A percentile compares a stretch with the other conserved stretches of the same genome.
Conservation (phyloP, 2,888 invertebrate species). For the Crossocerus cetratus region DNA sequence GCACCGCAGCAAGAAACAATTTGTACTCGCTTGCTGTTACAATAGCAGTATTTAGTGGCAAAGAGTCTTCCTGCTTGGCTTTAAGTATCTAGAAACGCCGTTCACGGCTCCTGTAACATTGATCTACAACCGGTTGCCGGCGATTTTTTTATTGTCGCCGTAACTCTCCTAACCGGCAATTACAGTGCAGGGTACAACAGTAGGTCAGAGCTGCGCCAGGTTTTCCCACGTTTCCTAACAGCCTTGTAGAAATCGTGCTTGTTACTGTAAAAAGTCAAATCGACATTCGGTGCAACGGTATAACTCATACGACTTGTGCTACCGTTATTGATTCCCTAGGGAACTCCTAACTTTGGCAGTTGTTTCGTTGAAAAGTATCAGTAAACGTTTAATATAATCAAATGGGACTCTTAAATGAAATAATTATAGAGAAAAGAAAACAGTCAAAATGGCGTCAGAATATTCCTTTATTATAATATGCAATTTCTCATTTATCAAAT, state of each 20-base stretch:
- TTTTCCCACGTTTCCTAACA: slow-evolving; percentile 2
- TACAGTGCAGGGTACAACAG: slow-evolving; percentile 8
- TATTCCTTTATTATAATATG: no score
- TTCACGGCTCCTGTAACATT: slow-evolving; percentile 21
- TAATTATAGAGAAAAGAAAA: no score
- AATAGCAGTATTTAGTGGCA: slow-evolving; percentile 2
- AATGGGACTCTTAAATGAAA: no score
- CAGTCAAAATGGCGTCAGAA: no score
- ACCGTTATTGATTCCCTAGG: no score
- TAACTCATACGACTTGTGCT: no score
- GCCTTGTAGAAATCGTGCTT: background rate
- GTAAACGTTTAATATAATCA: no score
- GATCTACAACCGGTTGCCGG: slow-evolving; percentile 37
- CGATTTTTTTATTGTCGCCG: background rate
- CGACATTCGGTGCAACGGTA: background rate
- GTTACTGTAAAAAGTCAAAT: background rate
- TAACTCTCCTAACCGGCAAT: slow-evolving; percentile 5
- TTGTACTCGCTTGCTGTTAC: slow-evolving; percentile 6
- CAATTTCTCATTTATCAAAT: no score
- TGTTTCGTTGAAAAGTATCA: no score
- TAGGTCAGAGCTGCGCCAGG: background rate
- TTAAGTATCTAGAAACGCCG: slow-evolving; percentile 28
- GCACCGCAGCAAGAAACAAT: no score
- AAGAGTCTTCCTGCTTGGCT: slow-evolving; percentile 8
- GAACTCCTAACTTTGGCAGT: no score